These are phyloP conservation scores for Rafetus swinhoei DNA, from an alignment of 2,113 vertebrate genomes.

Conservation along the genomic window DNA sequence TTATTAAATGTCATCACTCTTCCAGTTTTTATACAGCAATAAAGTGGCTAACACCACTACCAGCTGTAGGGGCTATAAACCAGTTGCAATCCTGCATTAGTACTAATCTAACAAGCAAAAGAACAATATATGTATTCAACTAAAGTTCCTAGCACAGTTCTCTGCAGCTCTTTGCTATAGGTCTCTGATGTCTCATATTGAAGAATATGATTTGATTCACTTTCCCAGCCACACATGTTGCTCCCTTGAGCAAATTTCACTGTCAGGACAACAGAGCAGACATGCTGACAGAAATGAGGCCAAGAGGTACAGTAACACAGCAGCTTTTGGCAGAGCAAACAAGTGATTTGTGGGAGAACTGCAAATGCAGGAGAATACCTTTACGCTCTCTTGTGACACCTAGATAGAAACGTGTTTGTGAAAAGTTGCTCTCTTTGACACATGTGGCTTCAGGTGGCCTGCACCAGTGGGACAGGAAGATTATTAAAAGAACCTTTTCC, in stretches of 20 bases:
- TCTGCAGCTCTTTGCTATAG: background rate
- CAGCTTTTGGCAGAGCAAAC: slow-evolving; percentile 15
- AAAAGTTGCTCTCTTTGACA: slow-evolving; percentile 30
- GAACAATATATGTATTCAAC: too few relatives aligned
- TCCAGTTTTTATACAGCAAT: too few relatives aligned
- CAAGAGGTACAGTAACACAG: background rate
- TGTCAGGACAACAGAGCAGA: background rate
- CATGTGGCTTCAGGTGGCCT: background rate
- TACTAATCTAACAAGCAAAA: too few relatives aligned
- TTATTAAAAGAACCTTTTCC: slow-evolving; percentile 13
- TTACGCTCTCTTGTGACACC: background rate
- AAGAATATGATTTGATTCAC: background rate
- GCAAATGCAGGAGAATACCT: slow-evolving; percentile 34
- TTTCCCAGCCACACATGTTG: background rate
- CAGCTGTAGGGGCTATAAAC: background rate
- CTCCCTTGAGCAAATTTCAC: background rate
- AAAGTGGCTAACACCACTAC: background rate
- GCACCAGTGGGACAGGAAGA: slow-evolving; percentile 19
- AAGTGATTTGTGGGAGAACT: slow-evolving; percentile 17
- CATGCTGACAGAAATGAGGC: background rate
- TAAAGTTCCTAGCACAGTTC: background rate
- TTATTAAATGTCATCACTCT: too few relatives aligned
- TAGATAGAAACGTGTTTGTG: background rate
- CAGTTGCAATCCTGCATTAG: background rate
- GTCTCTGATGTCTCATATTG: background rate